Percentiles rank a stretch among this genome's conserved stretches.
Conservation (phyloP, 2,888 invertebrate genomes). For the Noctuana brunneofusca region DNA sequence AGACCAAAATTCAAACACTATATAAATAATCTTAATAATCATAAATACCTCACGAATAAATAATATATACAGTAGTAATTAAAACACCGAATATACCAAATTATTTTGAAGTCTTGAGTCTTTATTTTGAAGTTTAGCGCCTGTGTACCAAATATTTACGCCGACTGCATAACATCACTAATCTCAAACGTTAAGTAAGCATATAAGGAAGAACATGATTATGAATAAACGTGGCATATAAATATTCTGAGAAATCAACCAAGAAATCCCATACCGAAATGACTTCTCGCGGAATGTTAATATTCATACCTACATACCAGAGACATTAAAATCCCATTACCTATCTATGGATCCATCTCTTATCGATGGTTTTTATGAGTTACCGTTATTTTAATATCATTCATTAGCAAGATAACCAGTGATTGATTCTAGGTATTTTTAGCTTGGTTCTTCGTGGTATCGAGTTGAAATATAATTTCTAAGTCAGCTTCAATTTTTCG, state of each 20-base stretch:
- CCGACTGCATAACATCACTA: background rate
- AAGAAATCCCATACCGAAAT: slow-evolving; percentile 25
- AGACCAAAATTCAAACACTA: too few species aligned
- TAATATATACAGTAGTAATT: too few species aligned
- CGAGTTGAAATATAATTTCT: too few species aligned
- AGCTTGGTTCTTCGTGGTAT: background rate
- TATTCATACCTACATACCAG: slow-evolving; percentile 17
- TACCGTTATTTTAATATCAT: slow-evolving; percentile 29
- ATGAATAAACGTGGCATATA: slow-evolving; percentile 5
- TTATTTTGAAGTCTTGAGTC: too few species aligned
- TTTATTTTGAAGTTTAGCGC: too few species aligned
- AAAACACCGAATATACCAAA: too few species aligned
- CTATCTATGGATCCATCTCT: slow-evolving; percentile 27
- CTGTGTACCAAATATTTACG: too few species aligned
- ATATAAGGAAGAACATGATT: background rate
- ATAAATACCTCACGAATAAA: too few species aligned
- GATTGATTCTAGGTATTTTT: background rate
- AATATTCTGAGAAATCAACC: slow-evolving; percentile 16
- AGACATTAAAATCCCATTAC: slow-evolving; percentile 33
- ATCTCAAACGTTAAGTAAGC: background rate
- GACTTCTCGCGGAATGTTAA: slow-evolving; percentile 25
- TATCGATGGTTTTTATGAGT: slow-evolving; percentile 16
- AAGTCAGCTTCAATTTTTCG: too few species aligned
- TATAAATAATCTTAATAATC: too few species aligned
- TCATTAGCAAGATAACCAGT: slow-evolving; percentile 11